Evolutionary conservation across 2,113 vertebrate species (phyloP), one percentile per base, ranked within the genome.

Genomic region (Tylochromis polylepis): DNA sequence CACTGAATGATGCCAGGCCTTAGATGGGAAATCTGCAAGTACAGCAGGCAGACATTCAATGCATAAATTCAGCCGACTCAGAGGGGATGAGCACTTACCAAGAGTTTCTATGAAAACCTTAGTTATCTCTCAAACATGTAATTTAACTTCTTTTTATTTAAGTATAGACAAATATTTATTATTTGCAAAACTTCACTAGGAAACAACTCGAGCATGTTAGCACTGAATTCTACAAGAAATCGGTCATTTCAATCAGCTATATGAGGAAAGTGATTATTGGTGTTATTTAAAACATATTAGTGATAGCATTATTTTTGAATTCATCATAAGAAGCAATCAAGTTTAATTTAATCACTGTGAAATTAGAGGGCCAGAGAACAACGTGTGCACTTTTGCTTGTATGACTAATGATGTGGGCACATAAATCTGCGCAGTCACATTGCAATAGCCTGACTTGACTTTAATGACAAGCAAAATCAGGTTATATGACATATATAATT

Each of bases 21-120:
- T 72, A 84, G 81, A 94, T 87, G 84, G 90, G 57, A 92, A 91
- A 91, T 94, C 81, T 94, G 90, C 91, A 88, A 91, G 78, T 89
- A 84, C 93, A 92, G 90, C 94, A 89, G 88, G 87, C 57, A 62
- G 83, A 89, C 62, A 82, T 84, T 88, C 81, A 84, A 85, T 83
- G 83, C 86, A 92, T 77, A 88, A 90, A 90, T 88, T 91, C 85
- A 85, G 85, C 80, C 72, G 43, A 85, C 38, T 82, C 53, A 6
- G 57, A 83, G 62, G 79, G 59, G 34, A 82, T 18, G 27, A 60
- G 27, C 77, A 55, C 88, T 89, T 79, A 89, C 58, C 43, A 20
- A 83, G 8, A 75, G 8, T 83, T 79, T 82, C 79, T 29, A n/a
- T 60, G 24, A 58, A 83, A 75, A 49, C 31, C 36, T 82, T 36